These are phyloP conservation scores for Drosophila paracracens DNA, from an alignment of 2,888 invertebrate genomes.

Conservation along the genomic window DNA sequence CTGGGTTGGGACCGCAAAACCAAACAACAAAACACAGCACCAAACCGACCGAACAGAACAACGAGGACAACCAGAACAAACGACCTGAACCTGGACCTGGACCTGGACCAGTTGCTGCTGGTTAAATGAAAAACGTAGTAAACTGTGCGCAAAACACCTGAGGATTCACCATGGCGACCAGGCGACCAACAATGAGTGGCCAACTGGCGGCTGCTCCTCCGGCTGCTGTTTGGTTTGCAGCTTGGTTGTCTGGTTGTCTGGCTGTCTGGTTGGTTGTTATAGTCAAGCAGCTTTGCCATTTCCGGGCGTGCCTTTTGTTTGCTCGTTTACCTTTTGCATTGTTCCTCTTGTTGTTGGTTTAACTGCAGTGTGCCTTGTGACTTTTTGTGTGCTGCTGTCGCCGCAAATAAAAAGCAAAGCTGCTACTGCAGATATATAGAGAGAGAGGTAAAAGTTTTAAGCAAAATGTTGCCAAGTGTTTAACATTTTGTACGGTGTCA, in stretches of 20 bases:
- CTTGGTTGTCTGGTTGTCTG: slow-evolving; percentile 10
- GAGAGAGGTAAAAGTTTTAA: slow-evolving; percentile 67
- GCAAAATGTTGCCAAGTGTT: slow-evolving; percentile 82
- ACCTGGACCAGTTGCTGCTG: slow-evolving; percentile 54
- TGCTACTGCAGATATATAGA: slow-evolving; percentile 1
- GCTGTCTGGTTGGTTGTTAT: slow-evolving; percentile 42
- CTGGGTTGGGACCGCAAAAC: slow-evolving; percentile 58
- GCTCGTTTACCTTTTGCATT: slow-evolving; percentile 72
- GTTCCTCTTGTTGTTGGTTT: slow-evolving; percentile 47
- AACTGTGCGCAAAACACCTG: slow-evolving; percentile 82
- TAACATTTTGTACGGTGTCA: slow-evolving; percentile 84
- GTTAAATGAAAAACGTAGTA: slow-evolving; percentile 80
- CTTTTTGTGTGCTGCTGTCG: slow-evolving; percentile 73
- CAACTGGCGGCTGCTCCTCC: slow-evolving; percentile 64
- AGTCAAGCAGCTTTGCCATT: slow-evolving; percentile 78
- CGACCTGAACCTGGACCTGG: slow-evolving; percentile 52
- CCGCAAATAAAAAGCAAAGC: slow-evolving; percentile 76
- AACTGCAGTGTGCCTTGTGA: slow-evolving; percentile 80
- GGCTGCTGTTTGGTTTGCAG: slow-evolving; percentile 30
- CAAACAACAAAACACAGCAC: slow-evolving; percentile 51
- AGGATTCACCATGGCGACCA: slow-evolving; percentile 80
- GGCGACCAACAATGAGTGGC: slow-evolving; percentile 74
- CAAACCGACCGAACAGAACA: slow-evolving; percentile 36
- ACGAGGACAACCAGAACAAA: slow-evolving; percentile 51
- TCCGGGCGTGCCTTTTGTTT: slow-evolving; percentile 76